Conservation (phyloP, 2,797 vertebrate species). For the Gymnodraco acuticeps region DNA sequence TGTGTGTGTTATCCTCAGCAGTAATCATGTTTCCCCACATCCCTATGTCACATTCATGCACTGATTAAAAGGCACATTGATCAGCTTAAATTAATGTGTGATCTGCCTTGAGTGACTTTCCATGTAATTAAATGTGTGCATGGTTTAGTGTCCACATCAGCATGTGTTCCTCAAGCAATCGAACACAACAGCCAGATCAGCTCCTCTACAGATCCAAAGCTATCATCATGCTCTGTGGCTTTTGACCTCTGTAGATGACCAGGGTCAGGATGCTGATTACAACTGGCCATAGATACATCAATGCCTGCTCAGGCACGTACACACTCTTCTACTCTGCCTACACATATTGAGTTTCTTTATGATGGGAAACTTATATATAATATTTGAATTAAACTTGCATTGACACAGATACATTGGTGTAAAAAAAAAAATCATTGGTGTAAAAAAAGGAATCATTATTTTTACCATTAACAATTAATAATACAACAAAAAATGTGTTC, state of each 20-base stretch:
- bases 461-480: not conserved
- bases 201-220: slow-evolving; percentile 20
- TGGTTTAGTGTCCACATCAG: slow-evolving; percentile 38
- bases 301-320: not conserved
- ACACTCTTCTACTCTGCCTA: not conserved
- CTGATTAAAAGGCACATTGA: slow-evolving; percentile 65
- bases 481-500: no score
- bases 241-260: slow-evolving; percentile 55
- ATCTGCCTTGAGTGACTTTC: slow-evolving; percentile 46
- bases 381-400: no score
- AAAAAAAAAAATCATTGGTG: not conserved
- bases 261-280: slow-evolving; percentile 48
- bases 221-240: slow-evolving; percentile 41
- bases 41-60: slow-evolving; percentile 37
- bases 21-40: slow-evolving; percentile 49
- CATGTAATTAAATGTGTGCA: slow-evolving; percentile 49
- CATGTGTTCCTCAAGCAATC: slow-evolving; percentile 39
- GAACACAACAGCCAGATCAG: slow-evolving; percentile 41
- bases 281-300: slow-evolving; percentile 1
- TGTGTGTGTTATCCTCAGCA: slow-evolving; percentile 44
- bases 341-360: not conserved
- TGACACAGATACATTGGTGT: not conserved
- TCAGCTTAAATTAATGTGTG: slow-evolving; percentile 57
- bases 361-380: not conserved
- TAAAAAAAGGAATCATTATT: not conserved